Percentiles rank a stretch among this genome's conserved stretches.
phyloP scores from a whole-genome alignment of 1,140 invertebrate genomes.

The Atta texana region DNA sequence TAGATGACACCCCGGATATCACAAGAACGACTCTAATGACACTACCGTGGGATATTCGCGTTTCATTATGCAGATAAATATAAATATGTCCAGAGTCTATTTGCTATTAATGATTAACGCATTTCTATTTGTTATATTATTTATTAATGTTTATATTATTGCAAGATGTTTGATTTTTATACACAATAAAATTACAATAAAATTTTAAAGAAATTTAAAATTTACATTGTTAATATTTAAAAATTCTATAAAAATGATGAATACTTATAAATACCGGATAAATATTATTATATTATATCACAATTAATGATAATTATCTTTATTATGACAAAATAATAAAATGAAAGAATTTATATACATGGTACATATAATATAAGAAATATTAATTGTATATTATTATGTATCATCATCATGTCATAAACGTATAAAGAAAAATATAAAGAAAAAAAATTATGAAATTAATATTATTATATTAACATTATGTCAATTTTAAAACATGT shows the following conservation, averaged over 20 bases:
- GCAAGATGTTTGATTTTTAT: slow-evolving; percentile 9
- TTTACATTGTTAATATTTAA: neutral
- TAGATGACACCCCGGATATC: slow-evolving; percentile 30
- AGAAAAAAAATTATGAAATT: neutral
- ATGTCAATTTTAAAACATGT: neutral
- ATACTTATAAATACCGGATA: neutral
- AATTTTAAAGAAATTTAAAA: neutral
- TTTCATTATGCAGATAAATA: neutral
- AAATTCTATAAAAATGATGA: neutral
- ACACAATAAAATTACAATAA: neutral
- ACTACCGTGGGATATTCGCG: neutral
- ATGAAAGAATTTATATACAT: slow-evolving; percentile 6
- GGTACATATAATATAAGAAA: neutral
- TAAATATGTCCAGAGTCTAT: neutral
- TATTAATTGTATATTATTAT: no score
- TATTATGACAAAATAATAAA: neutral
- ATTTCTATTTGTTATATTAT: neutral
- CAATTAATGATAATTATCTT: neutral
- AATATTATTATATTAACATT: neutral
- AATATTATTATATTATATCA: neutral
- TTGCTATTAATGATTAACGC: neutral
- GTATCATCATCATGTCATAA: neutral
- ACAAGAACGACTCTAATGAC: slow-evolving; percentile 31
- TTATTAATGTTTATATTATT: neutral
- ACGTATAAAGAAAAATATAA: neutral